Base-by-base conservation (phyloP, 2,797 vertebrate species). In the Pteropus rufus region DNA sequence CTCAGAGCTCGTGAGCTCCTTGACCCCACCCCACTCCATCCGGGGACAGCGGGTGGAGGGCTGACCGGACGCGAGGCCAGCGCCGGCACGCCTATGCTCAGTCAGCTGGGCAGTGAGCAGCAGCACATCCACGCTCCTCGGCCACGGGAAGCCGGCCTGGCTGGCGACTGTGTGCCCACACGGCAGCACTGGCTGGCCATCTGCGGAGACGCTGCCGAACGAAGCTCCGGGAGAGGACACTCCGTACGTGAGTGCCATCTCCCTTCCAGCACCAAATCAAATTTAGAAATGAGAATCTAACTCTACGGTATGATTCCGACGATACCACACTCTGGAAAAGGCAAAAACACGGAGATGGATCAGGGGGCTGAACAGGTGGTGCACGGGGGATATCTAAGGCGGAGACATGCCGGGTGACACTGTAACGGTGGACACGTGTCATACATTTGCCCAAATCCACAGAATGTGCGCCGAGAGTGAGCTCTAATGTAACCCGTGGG, bases 231-330 rank as follows among this genome's bases (percentile, higher is more conserved):
- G 76, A 75, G 39, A 93, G 72, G 83, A 60, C 8, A 34, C 75
- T 58, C 31, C 36, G 15, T 70, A 60, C 31, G 60, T 72, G 23
- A 82, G 86, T 24, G 24, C 64, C 41, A 31, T 46, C 15, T 46
- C 6, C 8, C 23, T 72, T 34, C 52, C 31, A 14, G 91, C 26
- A 96, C 10, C 26, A 29, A 92, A 79, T 2, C 58, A 58, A 95
- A 96, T 91, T 93, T 95, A 86, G 36, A 95, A 54, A 83, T 44
- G 87, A 75, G 83, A 77, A 90, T 49, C 70, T 87, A 93, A 44
- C 18, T 56, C 54, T 2, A 90, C 58, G 46, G 5, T 26, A 76
- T 76, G 72, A 85, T 70, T 89, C 52, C 41, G 89, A 65, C 15
- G 73, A 39, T 9, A 88, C 15, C 8, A 49, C 12, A 72, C 67